A percentile compares a stretch with the other conserved stretches of the same genome.
Evolutionary conservation across 2,113 vertebrate genomes (phyloP).

Genomic region (Lipotes vexillifer): DNA sequence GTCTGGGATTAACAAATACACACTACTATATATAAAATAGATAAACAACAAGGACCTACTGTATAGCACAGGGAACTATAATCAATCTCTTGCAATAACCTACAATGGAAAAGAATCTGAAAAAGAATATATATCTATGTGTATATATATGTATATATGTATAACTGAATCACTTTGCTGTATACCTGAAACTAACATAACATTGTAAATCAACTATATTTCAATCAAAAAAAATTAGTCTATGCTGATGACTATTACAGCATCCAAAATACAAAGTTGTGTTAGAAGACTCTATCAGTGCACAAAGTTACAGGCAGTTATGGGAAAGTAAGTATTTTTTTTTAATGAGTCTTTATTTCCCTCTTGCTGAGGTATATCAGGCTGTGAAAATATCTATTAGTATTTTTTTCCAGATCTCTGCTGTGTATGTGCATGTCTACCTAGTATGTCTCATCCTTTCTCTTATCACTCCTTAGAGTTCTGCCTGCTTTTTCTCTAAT

Average conservation of each 20-base stretch:
- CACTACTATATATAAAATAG: neutral
- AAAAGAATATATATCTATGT: neutral
- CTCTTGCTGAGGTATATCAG: slow-evolving; percentile 47
- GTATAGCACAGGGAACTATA: neutral
- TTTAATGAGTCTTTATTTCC: slow-evolving; percentile 43
- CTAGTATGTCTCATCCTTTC: neutral
- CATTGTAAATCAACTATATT: neutral
- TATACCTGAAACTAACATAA: neutral
- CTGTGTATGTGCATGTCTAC: neutral
- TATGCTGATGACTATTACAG: slow-evolving; percentile 35
- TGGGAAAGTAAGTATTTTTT: slow-evolving; percentile 41
- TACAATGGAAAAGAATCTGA: neutral
- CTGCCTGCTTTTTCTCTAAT: slow-evolving; percentile 64
- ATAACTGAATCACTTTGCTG: neutral
- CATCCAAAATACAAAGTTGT: slow-evolving; percentile 27
- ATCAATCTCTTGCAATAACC: neutral
- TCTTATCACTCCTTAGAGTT: slow-evolving; percentile 43
- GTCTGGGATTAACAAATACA: neutral
- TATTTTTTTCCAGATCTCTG: neutral
- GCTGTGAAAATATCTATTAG: slow-evolving; percentile 43
- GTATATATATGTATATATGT: neutral
- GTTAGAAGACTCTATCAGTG: neutral
- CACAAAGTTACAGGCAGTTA: slow-evolving; percentile 18
- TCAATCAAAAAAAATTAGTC: neutral
- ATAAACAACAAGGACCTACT: neutral